These are phyloP conservation scores for Criorhina ranunculi DNA, from an alignment of 2,888 invertebrate genomes.

Conservation along the genomic window DNA sequence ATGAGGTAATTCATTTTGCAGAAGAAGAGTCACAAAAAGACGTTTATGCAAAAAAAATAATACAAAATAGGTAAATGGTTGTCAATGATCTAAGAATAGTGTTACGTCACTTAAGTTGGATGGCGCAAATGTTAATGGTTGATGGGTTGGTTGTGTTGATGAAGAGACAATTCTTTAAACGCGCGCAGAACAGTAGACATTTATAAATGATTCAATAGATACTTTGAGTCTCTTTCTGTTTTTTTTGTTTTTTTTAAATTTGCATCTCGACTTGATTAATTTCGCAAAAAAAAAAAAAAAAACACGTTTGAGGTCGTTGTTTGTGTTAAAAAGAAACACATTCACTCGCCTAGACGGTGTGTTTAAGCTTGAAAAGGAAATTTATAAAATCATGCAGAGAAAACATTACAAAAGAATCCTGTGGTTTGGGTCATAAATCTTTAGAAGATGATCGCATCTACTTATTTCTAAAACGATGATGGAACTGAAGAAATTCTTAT, in stretches of 20 bases:
- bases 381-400: neutral
- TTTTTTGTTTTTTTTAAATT: slow-evolving; percentile 1
- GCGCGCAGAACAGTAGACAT: neutral
- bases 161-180: slow-evolving; percentile 9
- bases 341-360: neutral
- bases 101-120: slow-evolving; percentile 53
- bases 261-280: slow-evolving; percentile 38
- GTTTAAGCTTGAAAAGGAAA: slow-evolving; percentile 26
- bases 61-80: slow-evolving; percentile 37
- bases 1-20: slow-evolving; percentile 70
- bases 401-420: too few relatives aligned
- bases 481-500: too few relatives aligned
- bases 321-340: neutral
- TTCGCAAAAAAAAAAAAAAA: too few relatives aligned
- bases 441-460: too few relatives aligned
- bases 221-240: neutral
- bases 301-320: slow-evolving; percentile 14
- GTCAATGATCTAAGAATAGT: slow-evolving; percentile 63
- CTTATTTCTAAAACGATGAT: too few relatives aligned
- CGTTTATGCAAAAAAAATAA: slow-evolving; percentile 32
- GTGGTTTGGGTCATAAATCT: too few relatives aligned
- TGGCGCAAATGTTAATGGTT: neutral
- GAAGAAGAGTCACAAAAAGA: slow-evolving; percentile 24
- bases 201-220: slow-evolving; percentile 9
- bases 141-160: slow-evolving; percentile 8